Conservation (phyloP, 2,888 invertebrate genomes). For the Tenthredo scrophulariae region DNA sequence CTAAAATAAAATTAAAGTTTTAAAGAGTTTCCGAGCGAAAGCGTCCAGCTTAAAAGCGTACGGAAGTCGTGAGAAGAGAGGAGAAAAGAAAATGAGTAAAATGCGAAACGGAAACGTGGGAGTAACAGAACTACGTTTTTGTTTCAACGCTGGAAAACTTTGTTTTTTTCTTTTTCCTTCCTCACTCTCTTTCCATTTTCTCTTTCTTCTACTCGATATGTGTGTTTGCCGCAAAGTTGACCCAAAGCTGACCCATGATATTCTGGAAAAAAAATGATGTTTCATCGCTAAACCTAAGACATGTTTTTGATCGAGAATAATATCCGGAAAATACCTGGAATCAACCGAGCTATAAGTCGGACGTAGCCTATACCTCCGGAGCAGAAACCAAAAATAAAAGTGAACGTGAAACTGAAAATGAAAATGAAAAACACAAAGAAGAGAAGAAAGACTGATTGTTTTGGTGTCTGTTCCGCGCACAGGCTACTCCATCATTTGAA, state of each 20-base stretch:
- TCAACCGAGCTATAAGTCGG: not conserved
- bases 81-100: not conserved
- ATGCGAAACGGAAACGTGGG: not conserved
- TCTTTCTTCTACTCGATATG: not conserved
- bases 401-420: not conserved
- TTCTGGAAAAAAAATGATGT: not conserved
- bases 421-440: conserved; percentile 21
- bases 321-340: not conserved
- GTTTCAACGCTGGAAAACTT: conserved; percentile 15
- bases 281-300: not conserved
- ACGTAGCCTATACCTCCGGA: not conserved
- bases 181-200: too few relatives aligned
- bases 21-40: conserved; percentile 39
- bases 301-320: not conserved
- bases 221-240: not conserved
- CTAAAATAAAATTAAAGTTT: conserved; percentile 26
- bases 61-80: conserved; percentile 1
- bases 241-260: not conserved
- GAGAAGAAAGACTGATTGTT: conserved; percentile 38
- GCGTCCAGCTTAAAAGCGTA: not conserved
- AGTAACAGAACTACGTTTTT: conserved; percentile 22
- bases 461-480: conserved; percentile 31
- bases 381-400: not conserved
- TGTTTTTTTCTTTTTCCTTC: not conserved
- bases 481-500: conserved; percentile 65